Evolutionary conservation across 2,113 vertebrate species (phyloP), one percentile per base, ranked within the genome.

Genomic region (Brachirus orientalis): DNA sequence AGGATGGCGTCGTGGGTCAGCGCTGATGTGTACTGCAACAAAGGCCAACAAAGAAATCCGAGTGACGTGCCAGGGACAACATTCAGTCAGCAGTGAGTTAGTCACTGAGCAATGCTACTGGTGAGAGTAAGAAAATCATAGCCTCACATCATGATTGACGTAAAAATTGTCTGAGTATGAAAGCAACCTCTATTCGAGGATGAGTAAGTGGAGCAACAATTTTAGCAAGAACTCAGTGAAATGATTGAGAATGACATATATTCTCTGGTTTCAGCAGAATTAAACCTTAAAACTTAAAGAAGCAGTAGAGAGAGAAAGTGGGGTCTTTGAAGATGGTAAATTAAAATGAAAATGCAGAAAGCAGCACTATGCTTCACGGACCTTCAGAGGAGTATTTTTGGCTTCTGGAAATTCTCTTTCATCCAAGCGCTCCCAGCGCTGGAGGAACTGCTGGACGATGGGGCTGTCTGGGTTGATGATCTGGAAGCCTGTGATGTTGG

Each of bases 331-430:
- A 75, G 57, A 63, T 61, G 62, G 53, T 45, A 50, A 78, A 75
- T 63, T 54, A 33, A 80, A 82, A 83, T 59, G 55, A 43, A 53
- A 63, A 12, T 72, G 73, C 47, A 33, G 72, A 47, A 28, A 56
- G 47, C 38, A n/a, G 43, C 54, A 58, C 72, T 81, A 33, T 88
- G 93, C 91, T 92, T 95, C 94, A 69, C 95, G 89, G 54, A 99
- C 98, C 97, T 98, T 99, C 75, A 99, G 92, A 0, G 97, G 97
- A 48, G 94, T 92, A 72, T 96, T 97, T 90, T 94, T 95, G 44
- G 97, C 95, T 94, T 98, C 97, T 36, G 97, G 98, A 77, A 99
- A 99, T 90, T 99, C 98, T 79, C 98, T 94, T 92, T 99, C 97
- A 90, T 99, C 97, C 16, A 99, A 93, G 47, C 95, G 95, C 84